Conservation (phyloP, 2,113 vertebrate genomes). For the Halcyon senegalensis region DNA sequence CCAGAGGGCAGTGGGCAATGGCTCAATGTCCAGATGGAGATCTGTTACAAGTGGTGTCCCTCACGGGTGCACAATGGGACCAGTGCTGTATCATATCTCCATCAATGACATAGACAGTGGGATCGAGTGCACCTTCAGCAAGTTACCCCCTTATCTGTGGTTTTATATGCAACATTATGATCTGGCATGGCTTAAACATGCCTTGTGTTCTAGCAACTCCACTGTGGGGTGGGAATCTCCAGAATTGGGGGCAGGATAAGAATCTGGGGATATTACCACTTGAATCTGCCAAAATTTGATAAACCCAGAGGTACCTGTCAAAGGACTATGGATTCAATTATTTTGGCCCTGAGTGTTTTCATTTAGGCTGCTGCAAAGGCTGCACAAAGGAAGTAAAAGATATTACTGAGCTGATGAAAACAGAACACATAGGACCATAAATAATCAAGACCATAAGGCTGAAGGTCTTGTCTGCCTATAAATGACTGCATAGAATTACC, state of each 20-base stretch:
- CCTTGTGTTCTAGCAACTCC: not conserved
- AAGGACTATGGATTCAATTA: not conserved
- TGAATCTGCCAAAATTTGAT: not conserved
- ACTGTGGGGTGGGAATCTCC: not conserved
- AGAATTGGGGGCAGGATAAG: rapidly evolving
- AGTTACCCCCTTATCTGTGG: no score
- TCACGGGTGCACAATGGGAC: no score
- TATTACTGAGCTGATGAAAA: not conserved
- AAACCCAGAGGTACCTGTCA: not conserved
- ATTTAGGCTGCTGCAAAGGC: not conserved
- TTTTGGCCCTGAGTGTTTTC: not conserved
- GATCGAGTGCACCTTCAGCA: no score
- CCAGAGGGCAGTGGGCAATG: no score
- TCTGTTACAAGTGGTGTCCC: no score
- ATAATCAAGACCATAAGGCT: not conserved
- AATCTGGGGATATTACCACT: not conserved
- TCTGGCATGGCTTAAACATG: not conserved
- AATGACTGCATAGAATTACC: not conserved
- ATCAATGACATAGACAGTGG: no score
- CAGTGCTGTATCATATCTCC: no score
- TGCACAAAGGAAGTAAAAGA: not conserved
- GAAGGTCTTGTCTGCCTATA: not conserved
- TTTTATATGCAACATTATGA: not conserved
- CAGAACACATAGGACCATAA: not conserved
- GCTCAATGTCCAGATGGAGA: no score